Evolutionary conservation across 2,113 vertebrate genomes (phyloP).

Genomic region (Capra hircus): DNA sequence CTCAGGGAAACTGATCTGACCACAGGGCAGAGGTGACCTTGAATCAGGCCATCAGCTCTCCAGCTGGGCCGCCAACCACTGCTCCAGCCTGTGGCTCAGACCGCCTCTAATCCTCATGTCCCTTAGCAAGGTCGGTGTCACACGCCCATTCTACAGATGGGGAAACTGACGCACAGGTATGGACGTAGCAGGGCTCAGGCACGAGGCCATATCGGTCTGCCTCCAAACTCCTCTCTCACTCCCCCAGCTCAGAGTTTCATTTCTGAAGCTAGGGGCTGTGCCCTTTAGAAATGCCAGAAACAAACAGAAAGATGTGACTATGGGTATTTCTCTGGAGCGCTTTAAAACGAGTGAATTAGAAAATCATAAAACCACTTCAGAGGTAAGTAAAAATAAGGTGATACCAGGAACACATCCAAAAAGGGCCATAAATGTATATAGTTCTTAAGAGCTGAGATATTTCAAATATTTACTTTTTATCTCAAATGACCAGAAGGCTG

Average conservation of each 20-base stretch:
- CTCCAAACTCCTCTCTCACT: neutral
- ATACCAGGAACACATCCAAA: neutral
- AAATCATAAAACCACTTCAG: neutral
- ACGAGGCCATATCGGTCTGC: fast-evolving
- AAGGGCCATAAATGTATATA: neutral
- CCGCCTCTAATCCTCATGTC: neutral
- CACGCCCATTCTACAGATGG: neutral
- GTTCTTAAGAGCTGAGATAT: neutral
- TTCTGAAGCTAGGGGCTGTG: neutral
- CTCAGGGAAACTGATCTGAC: neutral
- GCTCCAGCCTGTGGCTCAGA: neutral
- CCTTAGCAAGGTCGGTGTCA: neutral
- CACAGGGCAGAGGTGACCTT: fast-evolving
- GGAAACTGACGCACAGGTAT: neutral
- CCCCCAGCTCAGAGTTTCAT: neutral
- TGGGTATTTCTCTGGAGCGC: neutral
- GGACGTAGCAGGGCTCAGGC: neutral
- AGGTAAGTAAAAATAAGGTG: neutral
- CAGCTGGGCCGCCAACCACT: fast-evolving
- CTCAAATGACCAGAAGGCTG: neutral
- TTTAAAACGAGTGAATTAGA: neutral
- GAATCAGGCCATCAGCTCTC: neutral
- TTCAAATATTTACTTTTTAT: neutral
- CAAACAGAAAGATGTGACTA: fast-evolving
- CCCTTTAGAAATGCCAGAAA: neutral